Conservation (phyloP, 2,888 invertebrate genomes). For the Spicauda simplicius region DNA sequence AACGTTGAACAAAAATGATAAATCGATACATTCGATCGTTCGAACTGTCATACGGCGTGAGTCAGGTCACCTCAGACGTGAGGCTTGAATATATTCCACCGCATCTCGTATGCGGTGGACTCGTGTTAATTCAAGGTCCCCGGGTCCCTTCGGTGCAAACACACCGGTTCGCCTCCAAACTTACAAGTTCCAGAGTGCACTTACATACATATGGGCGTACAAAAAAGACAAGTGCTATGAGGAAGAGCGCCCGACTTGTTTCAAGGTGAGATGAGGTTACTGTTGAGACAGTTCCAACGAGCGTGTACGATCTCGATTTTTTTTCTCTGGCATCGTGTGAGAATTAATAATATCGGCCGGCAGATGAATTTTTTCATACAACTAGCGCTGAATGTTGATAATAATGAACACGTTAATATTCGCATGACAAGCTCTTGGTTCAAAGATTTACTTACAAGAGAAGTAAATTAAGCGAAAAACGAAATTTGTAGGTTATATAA, state of each 20-base stretch:
- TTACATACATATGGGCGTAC: constrained; percentile 37
- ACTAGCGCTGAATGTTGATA: background rate
- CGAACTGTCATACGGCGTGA: constrained; percentile 17
- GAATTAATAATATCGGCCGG: constrained; percentile 9
- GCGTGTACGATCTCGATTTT: constrained; percentile 32
- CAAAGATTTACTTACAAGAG: background rate
- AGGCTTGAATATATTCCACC: constrained; percentile 59
- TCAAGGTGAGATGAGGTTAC: constrained; percentile 39
- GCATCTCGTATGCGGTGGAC: constrained; percentile 59
- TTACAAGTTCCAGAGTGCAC: constrained; percentile 33
- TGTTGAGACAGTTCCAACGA: constrained; percentile 39
- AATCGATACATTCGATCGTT: constrained; percentile 17
- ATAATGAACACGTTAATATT: background rate
- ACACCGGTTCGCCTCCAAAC: constrained; percentile 68
- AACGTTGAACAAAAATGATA: background rate
- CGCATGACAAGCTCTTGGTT: background rate
- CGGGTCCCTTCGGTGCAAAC: constrained; percentile 62
- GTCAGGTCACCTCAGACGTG: constrained; percentile 53
- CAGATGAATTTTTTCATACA: constrained; percentile 18
- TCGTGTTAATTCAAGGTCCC: constrained; percentile 63
- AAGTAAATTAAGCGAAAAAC: no score
- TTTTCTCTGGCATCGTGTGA: constrained; percentile 8
- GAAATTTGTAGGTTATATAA: no score
- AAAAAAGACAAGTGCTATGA: constrained; percentile 53
- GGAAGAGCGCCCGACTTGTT: constrained; percentile 52